These are phyloP conservation scores for Ctenochaetus hawaiiensis DNA, from an alignment of 2,797 vertebrate genomes.

Conservation along the genomic window DNA sequence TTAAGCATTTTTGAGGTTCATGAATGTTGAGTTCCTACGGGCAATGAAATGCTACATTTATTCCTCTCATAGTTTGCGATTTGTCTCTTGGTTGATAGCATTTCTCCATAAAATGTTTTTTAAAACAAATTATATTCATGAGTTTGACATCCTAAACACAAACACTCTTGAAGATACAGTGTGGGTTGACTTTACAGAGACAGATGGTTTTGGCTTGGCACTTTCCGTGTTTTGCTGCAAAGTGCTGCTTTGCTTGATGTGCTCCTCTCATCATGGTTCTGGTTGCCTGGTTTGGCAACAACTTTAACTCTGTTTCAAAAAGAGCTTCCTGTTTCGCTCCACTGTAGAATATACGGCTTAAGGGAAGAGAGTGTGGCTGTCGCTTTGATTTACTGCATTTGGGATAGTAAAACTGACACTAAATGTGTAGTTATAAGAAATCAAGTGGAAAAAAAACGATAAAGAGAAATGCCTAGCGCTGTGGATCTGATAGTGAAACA, in stretches of 20 bases:
- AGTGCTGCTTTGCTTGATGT: neutral
- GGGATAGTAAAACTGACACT: neutral
- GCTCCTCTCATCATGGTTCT: neutral
- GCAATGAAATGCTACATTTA: neutral
- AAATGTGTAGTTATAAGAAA: neutral
- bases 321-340: rapidly evolving
- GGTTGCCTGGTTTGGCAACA: neutral
- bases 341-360: neutral
- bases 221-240: neutral
- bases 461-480: neutral
- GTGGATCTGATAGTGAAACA: slow-evolving; percentile 24
- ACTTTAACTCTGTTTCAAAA: neutral
- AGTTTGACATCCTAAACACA: neutral
- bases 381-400: neutral
- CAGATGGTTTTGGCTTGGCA: neutral
- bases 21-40: neutral
- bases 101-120: neutral
- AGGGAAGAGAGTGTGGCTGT: neutral
- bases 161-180: neutral
- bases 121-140: neutral
- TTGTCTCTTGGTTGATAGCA: neutral
- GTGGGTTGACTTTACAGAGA: slow-evolving; percentile 13
- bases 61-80: neutral
- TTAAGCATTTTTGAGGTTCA: slow-evolving; percentile 31
- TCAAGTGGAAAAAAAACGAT: neutral